These are phyloP conservation scores for Opisthocomus hoazin DNA, from an alignment of 2,113 vertebrate genomes.

Conservation along the genomic window DNA sequence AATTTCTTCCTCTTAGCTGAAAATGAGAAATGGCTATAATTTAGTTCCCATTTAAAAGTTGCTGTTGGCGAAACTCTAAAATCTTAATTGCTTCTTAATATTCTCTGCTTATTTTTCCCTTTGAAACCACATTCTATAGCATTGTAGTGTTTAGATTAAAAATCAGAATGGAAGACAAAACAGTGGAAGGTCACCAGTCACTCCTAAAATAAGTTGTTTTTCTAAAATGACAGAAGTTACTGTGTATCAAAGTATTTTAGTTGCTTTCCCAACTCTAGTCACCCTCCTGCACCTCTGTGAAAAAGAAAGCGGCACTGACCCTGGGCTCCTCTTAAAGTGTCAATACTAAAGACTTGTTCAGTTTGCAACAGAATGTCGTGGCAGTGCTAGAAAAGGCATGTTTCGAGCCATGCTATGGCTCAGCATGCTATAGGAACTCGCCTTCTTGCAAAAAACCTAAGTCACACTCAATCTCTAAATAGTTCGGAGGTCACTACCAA, in stretches of 20 bases:
- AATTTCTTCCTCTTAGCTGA: constrained; percentile 59
- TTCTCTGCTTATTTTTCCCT: constrained; percentile 40
- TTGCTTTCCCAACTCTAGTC: background rate
- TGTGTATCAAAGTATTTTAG: background rate
- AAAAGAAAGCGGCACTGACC: background rate
- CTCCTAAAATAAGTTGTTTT: background rate
- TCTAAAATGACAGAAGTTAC: background rate
- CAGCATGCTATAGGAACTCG: background rate
- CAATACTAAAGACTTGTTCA: background rate
- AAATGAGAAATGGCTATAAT: constrained; percentile 67
- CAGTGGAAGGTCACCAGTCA: background rate
- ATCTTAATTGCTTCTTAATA: constrained; percentile 69
- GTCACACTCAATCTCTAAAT: constrained; percentile 25
- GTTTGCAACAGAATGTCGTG: background rate
- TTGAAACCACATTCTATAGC: background rate
- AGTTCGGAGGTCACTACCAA: constrained; percentile 33
- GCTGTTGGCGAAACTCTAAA: constrained; percentile 62
- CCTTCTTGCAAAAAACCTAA: background rate
- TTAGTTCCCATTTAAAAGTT: constrained; percentile 59
- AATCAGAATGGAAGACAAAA: constrained; percentile 2
- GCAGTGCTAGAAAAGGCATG: background rate
- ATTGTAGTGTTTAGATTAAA: constrained; percentile 12
- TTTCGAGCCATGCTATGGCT: background rate
- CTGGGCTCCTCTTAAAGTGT: background rate
- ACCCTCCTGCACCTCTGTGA: background rate